A percentile compares a stretch with the other conserved stretches of the same genome.
Conservation (phyloP, 2,797 vertebrate genomes). For the Myotis myotis region DNA sequence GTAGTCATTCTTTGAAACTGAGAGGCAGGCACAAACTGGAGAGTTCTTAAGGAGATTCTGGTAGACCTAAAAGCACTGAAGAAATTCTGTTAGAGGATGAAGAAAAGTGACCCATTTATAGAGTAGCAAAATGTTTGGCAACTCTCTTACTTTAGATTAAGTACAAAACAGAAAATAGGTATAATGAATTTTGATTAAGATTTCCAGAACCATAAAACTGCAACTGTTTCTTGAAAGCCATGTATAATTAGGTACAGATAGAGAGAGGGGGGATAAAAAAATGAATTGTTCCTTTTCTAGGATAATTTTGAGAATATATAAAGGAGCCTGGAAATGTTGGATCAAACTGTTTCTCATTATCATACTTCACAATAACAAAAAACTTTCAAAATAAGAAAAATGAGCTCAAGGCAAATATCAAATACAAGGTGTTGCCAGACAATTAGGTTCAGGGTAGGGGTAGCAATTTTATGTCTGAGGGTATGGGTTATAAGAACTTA, state of each 20-base stretch:
- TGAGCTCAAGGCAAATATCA: not conserved
- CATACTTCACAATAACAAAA: not conserved
- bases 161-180: not conserved
- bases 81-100: not conserved
- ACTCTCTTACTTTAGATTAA: not conserved
- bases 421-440: not conserved
- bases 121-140: not conserved
- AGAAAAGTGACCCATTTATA: not conserved
- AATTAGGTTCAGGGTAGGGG: not conserved
- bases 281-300: not conserved
- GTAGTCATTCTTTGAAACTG: not conserved
- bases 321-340: not conserved
- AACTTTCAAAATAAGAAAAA: not conserved
- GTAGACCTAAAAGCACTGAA: not conserved
- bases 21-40: not conserved
- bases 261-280: not conserved
- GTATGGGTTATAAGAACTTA: not conserved
- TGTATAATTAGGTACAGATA: not conserved
- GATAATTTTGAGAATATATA: slow-evolving; percentile 11
- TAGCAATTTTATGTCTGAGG: not conserved
- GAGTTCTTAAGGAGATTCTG: not conserved
- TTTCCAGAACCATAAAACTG: not conserved
- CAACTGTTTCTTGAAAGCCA: not conserved
- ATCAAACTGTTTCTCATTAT: slow-evolving; percentile 4
- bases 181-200: slow-evolving; percentile 5